Conservation (phyloP, 2,113 vertebrate genomes). For the Speoplatyrhinus poulsoni region DNA sequence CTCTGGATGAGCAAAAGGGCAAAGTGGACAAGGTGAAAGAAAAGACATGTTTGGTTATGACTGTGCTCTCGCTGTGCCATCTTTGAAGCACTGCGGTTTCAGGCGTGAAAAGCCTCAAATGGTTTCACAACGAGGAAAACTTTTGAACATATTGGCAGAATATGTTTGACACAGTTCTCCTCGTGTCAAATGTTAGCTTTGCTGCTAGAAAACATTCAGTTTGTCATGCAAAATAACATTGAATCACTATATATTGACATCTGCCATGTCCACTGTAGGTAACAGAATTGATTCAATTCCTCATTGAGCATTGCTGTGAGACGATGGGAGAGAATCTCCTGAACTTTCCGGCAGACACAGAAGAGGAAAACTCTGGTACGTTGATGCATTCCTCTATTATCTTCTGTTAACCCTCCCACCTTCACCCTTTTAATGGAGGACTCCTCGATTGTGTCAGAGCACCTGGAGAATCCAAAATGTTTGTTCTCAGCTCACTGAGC, state of each 20-base stretch:
- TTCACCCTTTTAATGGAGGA: not conserved
- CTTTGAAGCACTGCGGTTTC: conserved; percentile 52
- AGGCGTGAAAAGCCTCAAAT: conserved; percentile 51
- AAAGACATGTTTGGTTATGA: conserved; percentile 24
- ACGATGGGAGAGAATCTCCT: conserved; percentile 84
- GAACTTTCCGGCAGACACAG: conserved; percentile 65
- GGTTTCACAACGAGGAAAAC: conserved; percentile 35
- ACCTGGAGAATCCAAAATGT: not conserved
- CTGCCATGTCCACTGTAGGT: conserved; percentile 74
- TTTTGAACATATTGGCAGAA: not conserved
- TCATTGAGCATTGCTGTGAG: conserved; percentile 86
- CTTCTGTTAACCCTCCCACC: not conserved
- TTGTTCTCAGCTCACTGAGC: too few relatives aligned
- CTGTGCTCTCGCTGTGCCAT: conserved; percentile 21
- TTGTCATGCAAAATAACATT: not conserved
- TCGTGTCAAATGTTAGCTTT: not conserved
- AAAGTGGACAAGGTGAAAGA: conserved; percentile 78
- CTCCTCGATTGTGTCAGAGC: not conserved
- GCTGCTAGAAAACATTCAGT: not conserved
- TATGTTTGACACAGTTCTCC: not conserved
- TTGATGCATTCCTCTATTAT: not conserved
- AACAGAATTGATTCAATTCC: conserved; percentile 85
- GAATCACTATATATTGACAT: not conserved
- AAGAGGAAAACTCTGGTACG: conserved; percentile 81
- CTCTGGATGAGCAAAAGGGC: conserved; percentile 76